phyloP scores from a whole-genome alignment of 2,888 invertebrate species.

The Caenorhabditis macrosperma region DNA sequence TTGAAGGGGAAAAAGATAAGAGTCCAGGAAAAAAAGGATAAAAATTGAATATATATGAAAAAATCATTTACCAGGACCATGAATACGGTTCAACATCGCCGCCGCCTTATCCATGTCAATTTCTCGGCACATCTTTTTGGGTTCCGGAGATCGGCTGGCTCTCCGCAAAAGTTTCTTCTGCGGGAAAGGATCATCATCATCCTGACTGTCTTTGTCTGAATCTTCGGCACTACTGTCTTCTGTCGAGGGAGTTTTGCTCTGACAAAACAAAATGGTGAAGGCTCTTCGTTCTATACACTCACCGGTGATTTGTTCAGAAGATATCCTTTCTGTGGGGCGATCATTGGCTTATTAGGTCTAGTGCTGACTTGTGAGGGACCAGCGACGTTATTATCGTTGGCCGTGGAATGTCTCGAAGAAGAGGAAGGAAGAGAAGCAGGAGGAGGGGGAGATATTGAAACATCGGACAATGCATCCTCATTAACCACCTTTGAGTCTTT shows the following conservation, averaged over 20 bases:
- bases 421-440: background rate
- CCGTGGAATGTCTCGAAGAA: no score
- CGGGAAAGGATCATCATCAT: background rate
- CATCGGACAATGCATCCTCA: background rate
- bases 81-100: background rate
- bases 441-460: background rate
- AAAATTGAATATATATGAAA: background rate
- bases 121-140: background rate
- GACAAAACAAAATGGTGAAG: no score
- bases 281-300: no score
- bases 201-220: background rate
- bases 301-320: background rate
- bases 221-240: constrained; percentile 3
- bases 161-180: background rate
- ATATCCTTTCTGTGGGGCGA: background rate
- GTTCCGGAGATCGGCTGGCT: background rate
- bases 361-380: background rate
- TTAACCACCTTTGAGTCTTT: background rate
- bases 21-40: background rate
- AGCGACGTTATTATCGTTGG: no score
- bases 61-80: background rate
- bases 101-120: background rate
- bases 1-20: no score
- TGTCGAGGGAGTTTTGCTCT: background rate
- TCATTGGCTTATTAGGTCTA: background rate